Conservation (phyloP, 2,113 vertebrate genomes). For the Corvus moneduloides region DNA sequence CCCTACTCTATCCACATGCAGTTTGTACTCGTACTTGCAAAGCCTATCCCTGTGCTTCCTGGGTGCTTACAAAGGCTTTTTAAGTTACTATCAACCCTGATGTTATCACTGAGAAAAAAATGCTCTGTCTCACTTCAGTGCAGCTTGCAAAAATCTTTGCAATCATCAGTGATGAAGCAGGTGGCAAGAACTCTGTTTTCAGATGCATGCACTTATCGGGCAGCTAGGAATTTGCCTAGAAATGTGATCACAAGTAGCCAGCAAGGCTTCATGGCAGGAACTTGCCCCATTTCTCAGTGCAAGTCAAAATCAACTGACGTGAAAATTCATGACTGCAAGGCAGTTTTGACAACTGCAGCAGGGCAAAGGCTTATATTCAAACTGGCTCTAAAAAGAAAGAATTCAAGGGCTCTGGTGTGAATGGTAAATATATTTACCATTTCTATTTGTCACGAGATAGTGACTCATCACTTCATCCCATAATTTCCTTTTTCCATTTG, state of each 20-base stretch:
- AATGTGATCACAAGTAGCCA: neutral
- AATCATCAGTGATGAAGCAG: neutral
- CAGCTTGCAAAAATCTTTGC: neutral
- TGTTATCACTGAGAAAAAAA: neutral
- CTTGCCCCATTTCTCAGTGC: neutral
- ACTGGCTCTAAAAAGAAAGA: neutral
- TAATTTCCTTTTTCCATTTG: slow-evolving; percentile 27
- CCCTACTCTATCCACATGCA: fast-evolving
- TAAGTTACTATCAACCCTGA: neutral
- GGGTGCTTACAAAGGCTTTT: neutral
- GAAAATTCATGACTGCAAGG: neutral
- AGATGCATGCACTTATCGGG: neutral
- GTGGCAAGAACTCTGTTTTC: neutral
- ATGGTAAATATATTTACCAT: neutral
- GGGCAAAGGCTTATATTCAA: neutral
- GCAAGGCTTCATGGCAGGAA: neutral
- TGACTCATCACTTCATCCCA: neutral
- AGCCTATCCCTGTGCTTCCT: neutral
- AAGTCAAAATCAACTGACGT: neutral
- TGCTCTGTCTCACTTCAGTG: neutral
- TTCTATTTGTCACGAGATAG: neutral
- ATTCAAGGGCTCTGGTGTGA: neutral
- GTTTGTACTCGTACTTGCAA: neutral
- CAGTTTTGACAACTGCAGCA: neutral
- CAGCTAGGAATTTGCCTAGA: neutral